Evolutionary conservation across 2,113 vertebrate genomes (phyloP).

Genomic region (Probosciger aterrimus): DNA sequence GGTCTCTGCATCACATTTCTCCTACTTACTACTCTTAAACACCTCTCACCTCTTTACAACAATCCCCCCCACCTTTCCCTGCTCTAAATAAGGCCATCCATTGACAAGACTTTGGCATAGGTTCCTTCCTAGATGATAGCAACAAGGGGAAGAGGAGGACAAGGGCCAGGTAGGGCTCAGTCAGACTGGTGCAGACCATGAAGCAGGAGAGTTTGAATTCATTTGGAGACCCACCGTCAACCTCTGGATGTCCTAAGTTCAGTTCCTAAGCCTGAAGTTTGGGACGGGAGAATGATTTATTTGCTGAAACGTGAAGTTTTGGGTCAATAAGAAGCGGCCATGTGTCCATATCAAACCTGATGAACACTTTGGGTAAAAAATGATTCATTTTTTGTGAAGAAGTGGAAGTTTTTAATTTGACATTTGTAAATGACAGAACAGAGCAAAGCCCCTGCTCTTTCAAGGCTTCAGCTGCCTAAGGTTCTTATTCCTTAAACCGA

Average conservation of each 20-base stretch:
- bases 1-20: not conserved
- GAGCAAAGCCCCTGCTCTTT: not conserved
- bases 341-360: not conserved
- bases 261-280: not conserved
- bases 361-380: not conserved
- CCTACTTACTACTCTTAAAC: not conserved
- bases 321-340: not conserved
- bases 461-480: not conserved
- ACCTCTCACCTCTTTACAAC: not conserved
- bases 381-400: not conserved
- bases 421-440: not conserved
- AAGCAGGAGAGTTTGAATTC: not conserved
- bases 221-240: not conserved
- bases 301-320: not conserved
- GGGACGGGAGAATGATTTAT: not conserved
- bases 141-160: not conserved
- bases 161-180: not conserved
- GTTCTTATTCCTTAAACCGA: not conserved
- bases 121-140: not conserved
- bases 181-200: not conserved
- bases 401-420: not conserved
- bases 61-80: not conserved
- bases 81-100: not conserved
- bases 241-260: not conserved
- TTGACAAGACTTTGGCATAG: not conserved